Evolutionary conservation across 2,888 invertebrate species (phyloP), one percentile per base, ranked within the genome.

Genomic region (Sthenelais limicola): DNA sequence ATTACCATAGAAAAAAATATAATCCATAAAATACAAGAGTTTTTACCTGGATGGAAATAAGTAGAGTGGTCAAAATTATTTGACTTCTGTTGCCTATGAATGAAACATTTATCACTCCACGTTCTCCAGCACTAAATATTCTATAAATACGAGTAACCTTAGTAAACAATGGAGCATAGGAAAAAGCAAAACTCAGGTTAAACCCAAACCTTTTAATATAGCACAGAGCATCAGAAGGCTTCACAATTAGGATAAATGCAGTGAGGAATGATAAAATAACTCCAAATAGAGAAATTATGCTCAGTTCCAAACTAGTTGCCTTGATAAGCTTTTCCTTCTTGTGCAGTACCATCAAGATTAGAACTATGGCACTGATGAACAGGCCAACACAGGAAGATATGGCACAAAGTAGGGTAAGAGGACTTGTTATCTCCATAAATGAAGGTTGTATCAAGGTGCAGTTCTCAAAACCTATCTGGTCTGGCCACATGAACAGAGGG

Each of bases 151-250:
- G 48, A 21, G 51, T 68, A 5, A 71, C 72, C 49, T 74, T 74
- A 26, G 68, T 56, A 4, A 80, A 52, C 38, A 82, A 72, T 1
- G 82, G 79, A 0, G 78, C 79, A 68, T 80, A 81, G 28, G 75
- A 71, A 28, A 78, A 35, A 9, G 81, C 74, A 62, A 82, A 79
- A 52, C 77, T 75, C 24, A 82, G 54, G 62, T 80, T 76, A 70
- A 82, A 81, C 18, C 71, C 72, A n/a, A 77, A n/a, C 47, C 75
- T 73, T 7, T 72, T 66, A 5, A 76, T 35, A 26, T 68, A 74
- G 26, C 82, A 82, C 12, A 72, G 56, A 7, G 47, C 67, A 18
- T 66, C 21, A 5, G 73, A 74, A 5, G 80, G 80, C 33, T 68
- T 52, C 18, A 70, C 69, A 7, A 80, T 38, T 28, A 77, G 58